phyloP scores from a whole-genome alignment of 2,888 invertebrate genomes.

The Andrena haemorrhoa region DNA sequence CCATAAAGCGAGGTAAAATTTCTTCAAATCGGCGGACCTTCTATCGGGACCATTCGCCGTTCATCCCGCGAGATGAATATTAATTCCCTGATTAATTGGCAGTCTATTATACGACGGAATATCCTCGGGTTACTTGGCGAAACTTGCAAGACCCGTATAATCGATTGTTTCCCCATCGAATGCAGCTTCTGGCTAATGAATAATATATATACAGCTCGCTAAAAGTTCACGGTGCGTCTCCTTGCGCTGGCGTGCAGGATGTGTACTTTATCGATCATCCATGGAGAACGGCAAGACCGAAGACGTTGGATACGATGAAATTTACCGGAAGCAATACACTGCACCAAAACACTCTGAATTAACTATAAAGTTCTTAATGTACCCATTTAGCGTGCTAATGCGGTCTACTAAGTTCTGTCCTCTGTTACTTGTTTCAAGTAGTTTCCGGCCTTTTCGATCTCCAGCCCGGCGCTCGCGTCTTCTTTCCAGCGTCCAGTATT shows the following conservation, averaged over 20 bases:
- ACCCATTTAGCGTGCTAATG: conserved; percentile 62
- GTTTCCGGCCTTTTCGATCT: conserved; percentile 40
- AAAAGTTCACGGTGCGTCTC: conserved; percentile 26
- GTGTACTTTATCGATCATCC: conserved; percentile 52
- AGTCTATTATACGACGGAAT: conserved; percentile 11
- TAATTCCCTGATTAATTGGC: conserved; percentile 35
- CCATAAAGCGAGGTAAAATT: conserved; percentile 11
- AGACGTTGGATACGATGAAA: conserved; percentile 43
- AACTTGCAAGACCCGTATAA: conserved; percentile 16
- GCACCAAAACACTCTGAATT: conserved; percentile 44
- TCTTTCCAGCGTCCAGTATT: conserved; percentile 16
- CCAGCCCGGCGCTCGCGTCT: conserved; percentile 5
- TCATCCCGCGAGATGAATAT: conserved; percentile 33
- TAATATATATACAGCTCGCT: not conserved
- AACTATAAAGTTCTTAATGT: conserved; percentile 64
- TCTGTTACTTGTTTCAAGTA: conserved; percentile 48
- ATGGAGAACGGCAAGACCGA: not conserved
- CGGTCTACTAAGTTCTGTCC: conserved; percentile 47
- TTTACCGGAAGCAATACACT: conserved; percentile 54
- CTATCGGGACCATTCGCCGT: conserved; percentile 10
- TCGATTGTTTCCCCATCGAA: conserved; percentile 16
- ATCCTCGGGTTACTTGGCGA: not conserved
- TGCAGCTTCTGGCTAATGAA: not conserved
- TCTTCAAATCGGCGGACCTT: conserved; percentile 7
- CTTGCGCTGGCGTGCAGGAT: not conserved